phyloP scores from a whole-genome alignment of 2,888 invertebrate species.

The Pecten maximus region DNA sequence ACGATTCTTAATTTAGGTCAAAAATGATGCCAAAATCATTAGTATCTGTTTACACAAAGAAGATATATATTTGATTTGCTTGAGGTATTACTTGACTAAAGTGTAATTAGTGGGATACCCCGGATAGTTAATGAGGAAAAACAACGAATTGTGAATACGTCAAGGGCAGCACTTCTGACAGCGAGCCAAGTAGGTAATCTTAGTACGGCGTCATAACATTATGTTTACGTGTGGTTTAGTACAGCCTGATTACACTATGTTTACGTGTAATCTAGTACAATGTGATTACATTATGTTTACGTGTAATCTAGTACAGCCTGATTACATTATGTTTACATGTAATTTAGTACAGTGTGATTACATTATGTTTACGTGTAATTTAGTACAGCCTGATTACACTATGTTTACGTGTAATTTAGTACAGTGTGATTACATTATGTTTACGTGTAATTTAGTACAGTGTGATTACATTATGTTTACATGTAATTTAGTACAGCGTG shows the following conservation, averaged over 20 bases:
- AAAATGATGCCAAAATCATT: neutral
- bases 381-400: neutral
- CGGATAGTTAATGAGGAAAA: neutral
- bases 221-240: no score
- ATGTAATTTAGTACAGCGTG: no score
- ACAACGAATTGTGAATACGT: neutral
- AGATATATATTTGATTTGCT: neutral
- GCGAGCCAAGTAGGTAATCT: neutral
- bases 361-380: neutral
- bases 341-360: neutral
- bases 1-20: neutral
- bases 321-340: neutral
- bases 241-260: neutral
- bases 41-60: neutral
- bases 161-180: neutral
- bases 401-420: neutral
- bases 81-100: neutral
- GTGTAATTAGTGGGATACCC: neutral
- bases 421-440: no score
- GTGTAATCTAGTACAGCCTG: neutral
- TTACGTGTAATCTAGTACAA: no score
- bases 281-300: neutral
- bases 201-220: neutral
- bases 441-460: no score
- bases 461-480: no score